These are phyloP conservation scores for Rhea americana DNA, from an alignment of 2,113 vertebrate species.

Conservation along the genomic window DNA sequence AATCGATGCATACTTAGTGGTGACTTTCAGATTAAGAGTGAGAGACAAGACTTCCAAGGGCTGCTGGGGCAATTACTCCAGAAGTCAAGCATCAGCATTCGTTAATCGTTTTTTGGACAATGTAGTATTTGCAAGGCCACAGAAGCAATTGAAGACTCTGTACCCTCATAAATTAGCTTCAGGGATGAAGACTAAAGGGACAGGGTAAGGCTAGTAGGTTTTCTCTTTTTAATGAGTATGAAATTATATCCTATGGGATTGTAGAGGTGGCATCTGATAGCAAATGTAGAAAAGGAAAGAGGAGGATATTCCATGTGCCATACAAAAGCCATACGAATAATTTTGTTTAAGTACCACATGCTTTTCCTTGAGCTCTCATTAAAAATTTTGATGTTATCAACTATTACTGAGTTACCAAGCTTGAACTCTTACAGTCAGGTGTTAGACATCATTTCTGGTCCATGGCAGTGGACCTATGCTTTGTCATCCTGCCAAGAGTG, in stretches of 20 bases:
- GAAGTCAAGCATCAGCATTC: background rate
- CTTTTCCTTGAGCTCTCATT: background rate
- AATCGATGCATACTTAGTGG: background rate
- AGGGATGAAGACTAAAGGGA: background rate
- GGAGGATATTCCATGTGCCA: background rate
- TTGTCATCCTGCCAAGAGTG: background rate
- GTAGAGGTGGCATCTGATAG: background rate
- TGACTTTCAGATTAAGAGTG: background rate
- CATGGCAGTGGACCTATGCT: background rate
- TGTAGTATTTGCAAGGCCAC: conserved; percentile 10
- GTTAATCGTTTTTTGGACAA: background rate
- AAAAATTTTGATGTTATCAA: background rate
- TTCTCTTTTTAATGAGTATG: background rate
- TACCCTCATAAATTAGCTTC: conserved; percentile 31
- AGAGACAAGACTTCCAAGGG: background rate
- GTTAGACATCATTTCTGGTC: background rate
- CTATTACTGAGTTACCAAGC: background rate
- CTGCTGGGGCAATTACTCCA: background rate
- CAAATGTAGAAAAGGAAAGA: background rate
- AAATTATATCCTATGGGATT: background rate
- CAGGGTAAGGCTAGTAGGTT: background rate
- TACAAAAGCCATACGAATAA: background rate
- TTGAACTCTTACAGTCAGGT: background rate
- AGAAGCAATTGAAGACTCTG: background rate
- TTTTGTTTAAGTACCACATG: background rate